Evolutionary conservation across 1,140 invertebrate genomes (phyloP).

Genomic region (Pseudobourletiella spinata): DNA sequence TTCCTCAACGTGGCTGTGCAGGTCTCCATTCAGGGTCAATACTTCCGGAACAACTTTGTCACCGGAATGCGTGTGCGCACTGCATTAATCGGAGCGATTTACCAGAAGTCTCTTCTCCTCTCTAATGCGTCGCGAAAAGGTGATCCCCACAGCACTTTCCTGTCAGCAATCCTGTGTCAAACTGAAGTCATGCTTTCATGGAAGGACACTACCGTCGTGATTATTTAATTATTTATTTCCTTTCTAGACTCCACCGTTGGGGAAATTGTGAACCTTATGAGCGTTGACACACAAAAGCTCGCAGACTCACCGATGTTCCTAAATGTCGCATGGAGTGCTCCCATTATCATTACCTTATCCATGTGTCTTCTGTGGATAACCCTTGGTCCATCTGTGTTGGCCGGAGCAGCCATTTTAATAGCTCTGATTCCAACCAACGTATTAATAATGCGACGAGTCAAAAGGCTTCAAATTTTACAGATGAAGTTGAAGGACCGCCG

Average conservation of each 20-base stretch:
- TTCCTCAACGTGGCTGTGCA: too few relatives aligned
- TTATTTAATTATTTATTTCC: too few relatives aligned
- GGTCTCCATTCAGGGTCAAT: too few relatives aligned
- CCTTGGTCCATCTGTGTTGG: slow-evolving; percentile 73
- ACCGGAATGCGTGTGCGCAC: too few relatives aligned
- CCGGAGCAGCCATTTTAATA: slow-evolving; percentile 84
- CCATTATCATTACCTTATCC: slow-evolving; percentile 48
- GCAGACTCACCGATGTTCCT: slow-evolving; percentile 79
- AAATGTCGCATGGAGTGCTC: slow-evolving; percentile 88
- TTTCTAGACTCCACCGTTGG: slow-evolving; percentile 62
- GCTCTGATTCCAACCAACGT: slow-evolving; percentile 83
- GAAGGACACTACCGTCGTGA: too few relatives aligned
- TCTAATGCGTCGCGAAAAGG: too few relatives aligned
- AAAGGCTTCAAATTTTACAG: slow-evolving; percentile 65
- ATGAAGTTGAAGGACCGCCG: slow-evolving; percentile 87
- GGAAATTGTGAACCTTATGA: slow-evolving; percentile 89
- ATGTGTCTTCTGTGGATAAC: slow-evolving; percentile 71
- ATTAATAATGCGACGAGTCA: slow-evolving; percentile 56
- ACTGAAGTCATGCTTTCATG: too few relatives aligned
- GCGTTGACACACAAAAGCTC: slow-evolving; percentile 72
- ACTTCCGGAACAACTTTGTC: too few relatives aligned
- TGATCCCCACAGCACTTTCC: too few relatives aligned
- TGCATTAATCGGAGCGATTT: too few relatives aligned
- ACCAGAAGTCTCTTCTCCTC: too few relatives aligned
- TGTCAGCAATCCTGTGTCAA: too few relatives aligned